Evolutionary conservation across 2,888 invertebrate genomes (phyloP), one percentile per base, ranked within the genome.

Genomic region (Heliconius erato): DNA sequence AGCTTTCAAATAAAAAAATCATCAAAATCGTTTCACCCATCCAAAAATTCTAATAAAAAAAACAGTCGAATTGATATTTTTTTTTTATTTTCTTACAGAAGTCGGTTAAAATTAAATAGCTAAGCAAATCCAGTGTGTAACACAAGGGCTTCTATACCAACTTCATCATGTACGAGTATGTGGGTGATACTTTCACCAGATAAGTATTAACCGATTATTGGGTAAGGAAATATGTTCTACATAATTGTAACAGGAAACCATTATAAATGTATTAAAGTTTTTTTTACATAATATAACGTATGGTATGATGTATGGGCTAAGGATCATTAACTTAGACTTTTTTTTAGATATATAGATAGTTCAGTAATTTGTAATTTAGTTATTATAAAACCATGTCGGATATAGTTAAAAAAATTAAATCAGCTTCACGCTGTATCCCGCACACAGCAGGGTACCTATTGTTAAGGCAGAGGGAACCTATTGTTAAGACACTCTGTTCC

Each of bases 161-260:
- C 54, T 32, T 35, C 59, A 35, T 26, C n/a, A n/a, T 63, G 74
- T 59, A 40, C 40, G 40, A 40, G 40, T 11, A 74, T n/a, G 59
- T 76, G n/a, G 76, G 76, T 63, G 63, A 63, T 35, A 63, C 76
- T 76, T 76, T 76, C 76, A 63, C 76, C 35, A 12, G 32, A 23
- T n/a, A 63, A n/a, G n/a, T 3, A n/a, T 32, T 35, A 74, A 59
- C 32, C 26, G 63, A 35, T 74, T 35, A 76, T 23, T 63, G n/a
- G 63, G n/a, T 14, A 63, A 35, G 76, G 76, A 76, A 76, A 63
- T 76, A 76, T 76, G 76, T n/a, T n/a, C n/a, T 16, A 76, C 32
- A 35, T 76, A 40, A 35, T n/a, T 16, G 9, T n/a, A 63, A 63
- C 63, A 63, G 76, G 76, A 76, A 76, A 63, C n/a, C 35, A 76